Conservation (phyloP, 2,888 invertebrate species). For the Plebejus anna region DNA sequence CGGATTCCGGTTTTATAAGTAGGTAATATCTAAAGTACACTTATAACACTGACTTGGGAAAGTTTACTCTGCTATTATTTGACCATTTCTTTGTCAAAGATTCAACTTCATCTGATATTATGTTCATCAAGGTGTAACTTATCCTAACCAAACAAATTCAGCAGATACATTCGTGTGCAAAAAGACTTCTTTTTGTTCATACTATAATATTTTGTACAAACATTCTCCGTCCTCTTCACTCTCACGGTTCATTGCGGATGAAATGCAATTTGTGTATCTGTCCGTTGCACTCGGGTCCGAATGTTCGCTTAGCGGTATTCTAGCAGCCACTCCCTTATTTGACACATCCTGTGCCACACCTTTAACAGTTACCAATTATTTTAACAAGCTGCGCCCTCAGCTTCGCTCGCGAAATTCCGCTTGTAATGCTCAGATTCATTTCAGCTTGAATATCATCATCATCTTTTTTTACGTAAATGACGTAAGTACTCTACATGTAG, state of each 20-base stretch:
- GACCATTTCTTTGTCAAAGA: neutral
- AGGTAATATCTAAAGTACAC: neutral
- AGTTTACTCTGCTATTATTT: neutral
- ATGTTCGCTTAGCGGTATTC: constrained; percentile 33
- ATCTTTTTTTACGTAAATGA: no score
- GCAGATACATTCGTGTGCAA: neutral
- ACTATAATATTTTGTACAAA: neutral
- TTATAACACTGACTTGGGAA: neutral
- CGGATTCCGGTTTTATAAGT: neutral
- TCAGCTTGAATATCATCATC: no score
- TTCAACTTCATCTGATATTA: neutral
- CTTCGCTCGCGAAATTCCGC: constrained; percentile 8
- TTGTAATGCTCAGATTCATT: neutral
- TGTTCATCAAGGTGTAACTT: neutral
- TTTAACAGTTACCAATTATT: constrained; percentile 20
- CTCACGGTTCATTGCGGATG: neutral
- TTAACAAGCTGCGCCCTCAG: constrained; percentile 16
- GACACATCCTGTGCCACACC: constrained; percentile 35
- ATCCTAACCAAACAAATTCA: neutral
- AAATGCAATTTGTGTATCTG: constrained; percentile 10
- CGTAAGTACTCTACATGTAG: no score
- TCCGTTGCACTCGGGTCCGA: constrained; percentile 23
- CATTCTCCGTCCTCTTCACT: neutral
- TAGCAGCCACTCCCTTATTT: constrained; percentile 33
- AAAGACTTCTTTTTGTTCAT: neutral